Percentiles rank a stretch among this genome's conserved stretches.
phyloP scores from a whole-genome alignment of 2,797 vertebrate genomes.

The Rhabdomys pumilio region DNA sequence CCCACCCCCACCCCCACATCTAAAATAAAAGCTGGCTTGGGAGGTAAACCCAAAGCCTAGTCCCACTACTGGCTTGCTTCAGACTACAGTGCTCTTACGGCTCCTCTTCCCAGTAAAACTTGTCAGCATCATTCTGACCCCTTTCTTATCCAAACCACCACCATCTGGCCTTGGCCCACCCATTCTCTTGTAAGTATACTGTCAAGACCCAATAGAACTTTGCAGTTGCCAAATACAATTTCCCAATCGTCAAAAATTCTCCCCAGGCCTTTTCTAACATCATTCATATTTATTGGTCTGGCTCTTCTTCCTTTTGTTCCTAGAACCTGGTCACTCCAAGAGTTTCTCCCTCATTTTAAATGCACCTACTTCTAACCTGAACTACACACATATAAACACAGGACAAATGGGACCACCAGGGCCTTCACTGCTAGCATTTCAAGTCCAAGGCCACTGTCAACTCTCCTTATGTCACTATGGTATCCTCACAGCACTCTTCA shows the following conservation, averaged over 20 bases:
- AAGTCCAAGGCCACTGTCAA: conserved; percentile 20
- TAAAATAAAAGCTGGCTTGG: neutral
- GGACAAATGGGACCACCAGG: neutral
- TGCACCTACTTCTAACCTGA: conserved; percentile 40
- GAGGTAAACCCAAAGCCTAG: conserved; percentile 1
- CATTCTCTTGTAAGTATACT: neutral
- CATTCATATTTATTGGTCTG: neutral
- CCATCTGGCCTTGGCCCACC: neutral
- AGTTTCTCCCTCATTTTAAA: conserved; percentile 45
- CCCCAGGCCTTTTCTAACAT: neutral
- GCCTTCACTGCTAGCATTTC: conserved; percentile 4
- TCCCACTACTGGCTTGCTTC: neutral
- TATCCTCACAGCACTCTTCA: neutral
- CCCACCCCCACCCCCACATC: neutral
- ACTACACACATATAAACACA: neutral
- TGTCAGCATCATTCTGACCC: neutral
- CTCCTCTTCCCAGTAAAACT: neutral
- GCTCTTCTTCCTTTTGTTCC: conserved; percentile 29
- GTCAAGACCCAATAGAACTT: conserved; percentile 2
- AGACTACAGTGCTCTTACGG: neutral
- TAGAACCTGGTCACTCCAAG: neutral
- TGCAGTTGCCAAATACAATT: conserved; percentile 31
- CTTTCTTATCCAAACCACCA: neutral
- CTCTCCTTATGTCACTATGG: neutral
- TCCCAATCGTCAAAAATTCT: conserved; percentile 29